A percentile compares a stretch with the other conserved stretches of the same genome.
Conservation (phyloP, 2,113 vertebrate species). For the Lichenostomus cassidix region DNA sequence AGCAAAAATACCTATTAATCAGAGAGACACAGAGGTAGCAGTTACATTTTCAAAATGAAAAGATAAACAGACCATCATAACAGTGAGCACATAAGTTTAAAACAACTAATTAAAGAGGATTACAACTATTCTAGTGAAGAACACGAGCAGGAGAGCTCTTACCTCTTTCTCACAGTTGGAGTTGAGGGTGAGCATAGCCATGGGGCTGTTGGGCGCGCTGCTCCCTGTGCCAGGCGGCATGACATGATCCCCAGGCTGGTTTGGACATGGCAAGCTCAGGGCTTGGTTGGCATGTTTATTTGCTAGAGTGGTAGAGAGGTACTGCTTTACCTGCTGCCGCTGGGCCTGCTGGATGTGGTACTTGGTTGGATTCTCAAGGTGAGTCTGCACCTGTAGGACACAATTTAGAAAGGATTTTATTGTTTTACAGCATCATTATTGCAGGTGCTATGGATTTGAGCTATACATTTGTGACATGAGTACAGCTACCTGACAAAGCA, state of each 20-base stretch:
- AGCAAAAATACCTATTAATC: not conserved
- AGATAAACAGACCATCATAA: not conserved
- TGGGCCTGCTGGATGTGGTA: constrained; percentile 97
- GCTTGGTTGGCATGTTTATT: constrained; percentile 91
- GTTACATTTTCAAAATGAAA: not conserved
- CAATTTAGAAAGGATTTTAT: not conserved
- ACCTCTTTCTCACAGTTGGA: constrained; percentile 92
- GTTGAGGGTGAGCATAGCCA: constrained; percentile 97
- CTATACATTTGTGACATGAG: not conserved
- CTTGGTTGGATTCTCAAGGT: constrained; percentile 95
- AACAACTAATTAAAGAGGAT: not conserved
- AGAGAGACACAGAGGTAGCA: not conserved
- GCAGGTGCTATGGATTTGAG: not conserved
- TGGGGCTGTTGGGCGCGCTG: constrained; percentile 98
- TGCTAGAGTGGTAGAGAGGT: constrained; percentile 91
- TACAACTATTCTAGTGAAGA: not conserved
- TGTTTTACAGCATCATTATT: not conserved
- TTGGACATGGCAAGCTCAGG: constrained; percentile 91
- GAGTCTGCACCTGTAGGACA: constrained; percentile 86
- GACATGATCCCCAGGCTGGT: constrained; percentile 91
- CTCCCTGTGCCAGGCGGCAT: constrained; percentile 93
- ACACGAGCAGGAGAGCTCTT: not conserved
- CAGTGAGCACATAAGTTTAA: not conserved
- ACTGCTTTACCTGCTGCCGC: constrained; percentile 97
- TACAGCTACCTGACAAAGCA: not conserved